Evolutionary conservation across 2,797 vertebrate genomes (phyloP).

Genomic region (Melopsittacus undulatus): DNA sequence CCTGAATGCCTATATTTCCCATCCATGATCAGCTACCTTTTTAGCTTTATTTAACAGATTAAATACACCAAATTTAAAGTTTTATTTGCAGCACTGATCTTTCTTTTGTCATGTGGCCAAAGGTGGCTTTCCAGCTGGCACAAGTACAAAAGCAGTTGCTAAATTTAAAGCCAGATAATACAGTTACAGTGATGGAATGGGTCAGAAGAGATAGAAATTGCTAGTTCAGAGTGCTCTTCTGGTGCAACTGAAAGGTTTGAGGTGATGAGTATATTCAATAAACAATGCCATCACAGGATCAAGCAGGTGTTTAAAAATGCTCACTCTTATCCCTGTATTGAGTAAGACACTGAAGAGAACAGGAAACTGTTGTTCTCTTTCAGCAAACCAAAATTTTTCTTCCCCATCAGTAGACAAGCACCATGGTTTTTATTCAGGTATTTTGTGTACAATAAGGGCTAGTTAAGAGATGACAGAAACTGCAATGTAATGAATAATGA

Average conservation of each 20-base stretch:
- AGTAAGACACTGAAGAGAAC: neutral
- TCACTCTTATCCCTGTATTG: neutral
- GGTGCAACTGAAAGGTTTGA: neutral
- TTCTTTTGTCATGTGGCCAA: neutral
- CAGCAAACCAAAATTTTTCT: neutral
- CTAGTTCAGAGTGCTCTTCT: neutral
- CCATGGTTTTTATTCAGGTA: neutral
- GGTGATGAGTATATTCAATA: neutral
- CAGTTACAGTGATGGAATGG: neutral
- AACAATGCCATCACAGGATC: neutral
- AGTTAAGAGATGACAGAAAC: neutral
- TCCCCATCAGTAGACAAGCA: neutral
- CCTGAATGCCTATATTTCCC: neutral
- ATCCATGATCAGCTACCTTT: neutral
- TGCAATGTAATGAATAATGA: neutral
- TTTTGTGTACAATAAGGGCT: neutral
- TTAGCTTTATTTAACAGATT: neutral
- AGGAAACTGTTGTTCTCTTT: neutral
- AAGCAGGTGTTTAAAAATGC: neutral
- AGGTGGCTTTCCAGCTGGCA: neutral
- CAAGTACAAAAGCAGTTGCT: neutral
- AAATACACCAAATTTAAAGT: neutral
- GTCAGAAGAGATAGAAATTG: neutral
- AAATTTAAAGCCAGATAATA: neutral
- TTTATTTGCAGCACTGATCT: neutral